These are phyloP conservation scores for Zootermopsis nevadensis DNA, from an alignment of 2,888 invertebrate genomes.

Conservation along the genomic window DNA sequence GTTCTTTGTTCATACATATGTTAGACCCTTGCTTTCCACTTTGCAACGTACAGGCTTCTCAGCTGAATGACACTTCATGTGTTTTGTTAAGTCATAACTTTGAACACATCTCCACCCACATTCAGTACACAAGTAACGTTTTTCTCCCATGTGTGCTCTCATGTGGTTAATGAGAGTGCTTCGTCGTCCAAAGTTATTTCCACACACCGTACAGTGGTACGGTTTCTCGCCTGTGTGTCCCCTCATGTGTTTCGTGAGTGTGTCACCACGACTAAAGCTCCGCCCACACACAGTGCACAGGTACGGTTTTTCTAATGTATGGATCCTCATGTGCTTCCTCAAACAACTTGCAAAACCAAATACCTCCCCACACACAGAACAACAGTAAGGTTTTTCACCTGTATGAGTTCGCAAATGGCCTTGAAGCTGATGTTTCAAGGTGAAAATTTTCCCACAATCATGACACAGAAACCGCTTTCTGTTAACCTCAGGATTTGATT, in stretches of 20 bases:
- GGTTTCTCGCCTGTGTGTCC: slow-evolving; percentile 37
- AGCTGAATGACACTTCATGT: slow-evolving; percentile 28
- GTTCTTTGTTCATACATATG: not conserved
- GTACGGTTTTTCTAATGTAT: slow-evolving; percentile 28
- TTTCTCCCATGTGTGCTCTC: slow-evolving; percentile 37
- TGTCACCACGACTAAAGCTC: slow-evolving; percentile 34
- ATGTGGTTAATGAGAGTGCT: slow-evolving; percentile 36
- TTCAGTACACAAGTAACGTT: slow-evolving; percentile 34
- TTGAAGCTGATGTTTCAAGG: slow-evolving; percentile 31
- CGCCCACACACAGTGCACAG: slow-evolving; percentile 28
- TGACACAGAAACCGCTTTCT: slow-evolving; percentile 30
- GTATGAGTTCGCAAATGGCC: slow-evolving; percentile 38
- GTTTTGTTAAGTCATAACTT: slow-evolving; percentile 36
- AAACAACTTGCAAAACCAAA: slow-evolving; percentile 37
- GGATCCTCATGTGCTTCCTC: slow-evolving; percentile 34
- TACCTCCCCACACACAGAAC: slow-evolving; percentile 33
- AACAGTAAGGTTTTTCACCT: slow-evolving; percentile 38
- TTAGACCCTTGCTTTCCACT: not conserved
- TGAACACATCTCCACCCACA: slow-evolving; percentile 41
- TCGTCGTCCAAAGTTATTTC: slow-evolving; percentile 30
- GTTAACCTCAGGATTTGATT: slow-evolving; percentile 1
- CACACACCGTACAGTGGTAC: slow-evolving; percentile 32
- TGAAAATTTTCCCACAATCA: slow-evolving; percentile 37
- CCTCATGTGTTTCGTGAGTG: slow-evolving; percentile 35
- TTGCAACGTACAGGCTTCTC: slow-evolving; percentile 25